A percentile compares a stretch with the other conserved stretches of the same genome.
These are phyloP conservation scores for Archips xylosteana DNA, from an alignment of 2,888 invertebrate species.

Conservation along the genomic window DNA sequence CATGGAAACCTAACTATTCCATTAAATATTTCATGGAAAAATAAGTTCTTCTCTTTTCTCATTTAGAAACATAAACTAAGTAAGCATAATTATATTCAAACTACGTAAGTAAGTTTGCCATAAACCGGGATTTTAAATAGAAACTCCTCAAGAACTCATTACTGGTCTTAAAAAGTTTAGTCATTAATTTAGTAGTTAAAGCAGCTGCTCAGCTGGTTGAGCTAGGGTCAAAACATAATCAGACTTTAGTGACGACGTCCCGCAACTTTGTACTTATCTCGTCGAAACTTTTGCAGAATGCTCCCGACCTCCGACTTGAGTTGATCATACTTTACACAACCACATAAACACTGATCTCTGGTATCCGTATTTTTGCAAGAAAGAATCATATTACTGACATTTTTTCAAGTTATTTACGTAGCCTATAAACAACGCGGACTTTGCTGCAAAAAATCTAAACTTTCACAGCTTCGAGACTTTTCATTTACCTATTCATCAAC, in stretches of 20 bases:
- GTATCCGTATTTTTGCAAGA: background rate
- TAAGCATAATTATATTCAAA: background rate
- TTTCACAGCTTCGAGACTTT: background rate
- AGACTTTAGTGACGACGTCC: slow-evolving; percentile 30
- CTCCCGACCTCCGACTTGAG: background rate
- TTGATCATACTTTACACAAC: slow-evolving; percentile 16
- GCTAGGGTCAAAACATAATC: slow-evolving; percentile 29
- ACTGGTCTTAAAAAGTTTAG: slow-evolving; percentile 18
- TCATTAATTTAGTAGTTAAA: slow-evolving; percentile 22
- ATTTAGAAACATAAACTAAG: background rate
- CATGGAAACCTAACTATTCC: too few relatives aligned
- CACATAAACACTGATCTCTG: slow-evolving; percentile 9
- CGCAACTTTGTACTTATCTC: slow-evolving; percentile 42
- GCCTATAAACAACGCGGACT: background rate
- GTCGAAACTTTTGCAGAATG: slow-evolving; percentile 36
- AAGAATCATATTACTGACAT: slow-evolving; percentile 1
- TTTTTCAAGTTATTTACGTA: background rate
- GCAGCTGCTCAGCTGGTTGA: slow-evolving; percentile 13
- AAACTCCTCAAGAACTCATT: slow-evolving; percentile 6
- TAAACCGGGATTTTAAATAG: slow-evolving; percentile 7
- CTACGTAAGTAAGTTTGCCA: background rate
- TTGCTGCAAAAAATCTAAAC: background rate
- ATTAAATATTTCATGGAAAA: too few relatives aligned
- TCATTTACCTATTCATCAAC: background rate
- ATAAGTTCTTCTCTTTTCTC: too few relatives aligned